Base-by-base conservation (phyloP, 2,113 vertebrate species). In the Antennarius striatus region DNA sequence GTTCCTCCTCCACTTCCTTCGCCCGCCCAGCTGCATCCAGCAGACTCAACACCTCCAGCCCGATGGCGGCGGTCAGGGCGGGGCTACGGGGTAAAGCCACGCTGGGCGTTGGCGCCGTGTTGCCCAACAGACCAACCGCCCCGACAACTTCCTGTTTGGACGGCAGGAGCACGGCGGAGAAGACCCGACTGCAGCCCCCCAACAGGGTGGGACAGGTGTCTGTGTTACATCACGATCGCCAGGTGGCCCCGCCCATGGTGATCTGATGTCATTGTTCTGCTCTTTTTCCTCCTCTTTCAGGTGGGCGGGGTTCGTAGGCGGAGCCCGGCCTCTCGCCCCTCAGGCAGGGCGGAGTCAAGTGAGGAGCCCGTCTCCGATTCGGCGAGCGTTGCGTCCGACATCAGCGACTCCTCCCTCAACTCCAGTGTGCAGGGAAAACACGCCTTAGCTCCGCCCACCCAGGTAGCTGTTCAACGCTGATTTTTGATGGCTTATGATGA, bases 351-450 rank as follows among this genome's bases (percentile, higher is more conserved):
- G 2, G 90, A 63, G 1, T 91, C 93, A 0, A 85, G 46, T 13
- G 90, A 94, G 75, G 92, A 93, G 57, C 59, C 88, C 3, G 83
- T 79, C 17, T 92, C 85, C 6, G 94, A 94, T 77, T 93, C 84
- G 3, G 81, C 92, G 3, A 90, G 91, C 6, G 7, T 82, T 14
- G 63, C 90, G 22, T 92, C 82, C 4, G 93, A 93, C 63, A 54
- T 84, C 11, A 91, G 88, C 8, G 91, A 94, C 71, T 87, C 85
- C 28, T 93, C 88, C 0, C 68, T 91, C 30, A 91, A 91, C 75
- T 90, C 79, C 67, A 91, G 89, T 56, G 73, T 84, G 28, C 51
- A 69, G 10, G 82, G 22, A 0, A 94, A 91, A 79, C 92, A 82
- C 17, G 13, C 45, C 0, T 75, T 94, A 60, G 88, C 89, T 3